Evolutionary conservation across 2,113 vertebrate genomes (phyloP), one percentile per base, ranked within the genome.

Genomic region (Isurus oxyrinchus): DNA sequence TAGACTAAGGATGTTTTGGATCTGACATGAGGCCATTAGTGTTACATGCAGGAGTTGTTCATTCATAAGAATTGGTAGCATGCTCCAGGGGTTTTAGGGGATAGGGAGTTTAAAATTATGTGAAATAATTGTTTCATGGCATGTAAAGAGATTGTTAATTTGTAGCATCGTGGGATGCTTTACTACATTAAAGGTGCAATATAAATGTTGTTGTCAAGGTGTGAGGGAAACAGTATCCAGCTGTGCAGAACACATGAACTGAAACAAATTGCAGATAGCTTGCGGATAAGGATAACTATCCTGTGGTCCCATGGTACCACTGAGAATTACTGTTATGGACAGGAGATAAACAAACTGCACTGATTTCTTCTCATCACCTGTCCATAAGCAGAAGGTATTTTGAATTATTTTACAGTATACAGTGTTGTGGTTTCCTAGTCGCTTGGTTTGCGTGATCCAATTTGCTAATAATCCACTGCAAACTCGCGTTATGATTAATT

Each of bases 241-340:
- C 87, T 59, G 10, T 57, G 53, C 53, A 90, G 88, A 21, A 61
- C 14, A 61, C 57, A 61, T 35, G 57, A 93, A 57, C 55, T 93
- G 88, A 90, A 61, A 35, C 31, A 93, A n/a, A 93, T 19, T 93
- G 88, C 88, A 93, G 88, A 91, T 91, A 27, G 88, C 55, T 91
- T 91, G 88, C 35, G 88, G 88, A 57, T 31, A 35, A 91, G 55
- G 31, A 5, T 11, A 11, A 13, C 53, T 59, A 31, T 13, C 57
- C 87, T 5, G 8, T 14, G 55, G 55, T 59, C 27, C 31, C 23
- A 57, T 55, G 53, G 53, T 88, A 53, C 25, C 87, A 55, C 49
- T 88, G 53, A 88, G 53, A 88, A 88, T 88, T 88, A 55, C 16
- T 66, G 63, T 66, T 66, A 66, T 16, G 16, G 63, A 66, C 63